These are phyloP conservation scores for Actinia tenebrosa DNA, from an alignment of 64 coral and sea anemone genomes.

Conservation along the genomic window DNA sequence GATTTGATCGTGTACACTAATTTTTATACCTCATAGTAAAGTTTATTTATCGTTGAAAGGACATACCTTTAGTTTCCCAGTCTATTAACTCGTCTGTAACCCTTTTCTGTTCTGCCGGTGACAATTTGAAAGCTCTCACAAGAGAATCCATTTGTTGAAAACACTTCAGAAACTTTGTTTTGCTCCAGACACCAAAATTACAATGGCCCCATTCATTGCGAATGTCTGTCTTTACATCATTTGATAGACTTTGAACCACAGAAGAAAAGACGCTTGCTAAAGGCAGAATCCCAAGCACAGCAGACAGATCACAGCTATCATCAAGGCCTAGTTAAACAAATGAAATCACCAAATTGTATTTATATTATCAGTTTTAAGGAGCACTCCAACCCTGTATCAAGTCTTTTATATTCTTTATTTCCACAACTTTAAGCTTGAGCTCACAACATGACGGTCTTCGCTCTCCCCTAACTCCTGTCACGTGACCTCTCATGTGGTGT, in stretches of 20 bases:
- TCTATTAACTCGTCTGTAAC: background rate
- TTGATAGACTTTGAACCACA: slow-evolving; percentile 29
- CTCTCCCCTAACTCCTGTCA: no score
- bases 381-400: no score
- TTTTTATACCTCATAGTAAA: no score
- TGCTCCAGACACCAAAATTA: background rate
- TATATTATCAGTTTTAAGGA: no score
- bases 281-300: slow-evolving; percentile 43
- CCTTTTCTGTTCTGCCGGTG: background rate
- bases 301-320: slow-evolving; percentile 57
- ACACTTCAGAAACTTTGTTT: background rate
- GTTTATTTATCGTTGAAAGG: no score
- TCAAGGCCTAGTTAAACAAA: background rate
- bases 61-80: slow-evolving; percentile 11
- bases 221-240: slow-evolving; percentile 5
- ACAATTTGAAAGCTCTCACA: background rate
- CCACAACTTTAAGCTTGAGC: no score
- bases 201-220: slow-evolving; percentile 12
- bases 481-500: no score
- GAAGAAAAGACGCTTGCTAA: slow-evolving; percentile 31
- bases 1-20: no score
- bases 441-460: no score
- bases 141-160: background rate
- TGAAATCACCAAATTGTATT: no score
- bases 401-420: no score